Conservation (phyloP, 2,888 invertebrate genomes). For the Abscondita cerata region DNA sequence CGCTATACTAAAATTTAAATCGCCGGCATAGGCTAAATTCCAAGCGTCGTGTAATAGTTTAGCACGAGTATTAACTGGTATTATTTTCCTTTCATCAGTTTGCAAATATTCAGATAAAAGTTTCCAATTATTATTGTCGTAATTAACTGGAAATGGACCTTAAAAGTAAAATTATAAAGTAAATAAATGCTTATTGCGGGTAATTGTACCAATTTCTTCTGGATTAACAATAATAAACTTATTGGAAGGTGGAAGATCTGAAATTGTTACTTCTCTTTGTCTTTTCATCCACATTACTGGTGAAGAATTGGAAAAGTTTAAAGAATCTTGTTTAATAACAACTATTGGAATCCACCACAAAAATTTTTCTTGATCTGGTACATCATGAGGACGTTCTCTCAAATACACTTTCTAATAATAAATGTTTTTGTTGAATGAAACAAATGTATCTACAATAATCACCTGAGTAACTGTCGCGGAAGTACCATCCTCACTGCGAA, state of each 20-base stretch:
- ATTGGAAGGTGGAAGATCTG: slow-evolving; percentile 63
- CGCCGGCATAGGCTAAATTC: slow-evolving; percentile 80
- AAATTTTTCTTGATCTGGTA: slow-evolving; percentile 73
- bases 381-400: slow-evolving; percentile 75
- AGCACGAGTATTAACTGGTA: slow-evolving; percentile 76
- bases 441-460: slow-evolving; percentile 29
- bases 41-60: slow-evolving; percentile 80
- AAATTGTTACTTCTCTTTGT: slow-evolving; percentile 62
- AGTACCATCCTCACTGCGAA: slow-evolving; percentile 70
- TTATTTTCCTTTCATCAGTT: slow-evolving; percentile 63
- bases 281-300: slow-evolving; percentile 71
- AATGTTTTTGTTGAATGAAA: not conserved
- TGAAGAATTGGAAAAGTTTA: slow-evolving; percentile 66
- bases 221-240: slow-evolving; percentile 81
- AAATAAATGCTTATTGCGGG: too few species aligned
- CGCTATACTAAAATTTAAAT: slow-evolving; percentile 76
- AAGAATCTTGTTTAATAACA: slow-evolving; percentile 64
- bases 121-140: slow-evolving; percentile 80
- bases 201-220: slow-evolving; percentile 76
- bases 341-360: slow-evolving; percentile 80
- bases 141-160: slow-evolving; percentile 86
- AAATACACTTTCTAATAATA: slow-evolving; percentile 69
- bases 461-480: slow-evolving; percentile 72
- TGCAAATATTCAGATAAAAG: slow-evolving; percentile 71
- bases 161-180: too few species aligned